Evolutionary conservation across 2,888 invertebrate species (phyloP), one percentile per base, ranked within the genome.

Genomic region (Ophonus ardosiacus): DNA sequence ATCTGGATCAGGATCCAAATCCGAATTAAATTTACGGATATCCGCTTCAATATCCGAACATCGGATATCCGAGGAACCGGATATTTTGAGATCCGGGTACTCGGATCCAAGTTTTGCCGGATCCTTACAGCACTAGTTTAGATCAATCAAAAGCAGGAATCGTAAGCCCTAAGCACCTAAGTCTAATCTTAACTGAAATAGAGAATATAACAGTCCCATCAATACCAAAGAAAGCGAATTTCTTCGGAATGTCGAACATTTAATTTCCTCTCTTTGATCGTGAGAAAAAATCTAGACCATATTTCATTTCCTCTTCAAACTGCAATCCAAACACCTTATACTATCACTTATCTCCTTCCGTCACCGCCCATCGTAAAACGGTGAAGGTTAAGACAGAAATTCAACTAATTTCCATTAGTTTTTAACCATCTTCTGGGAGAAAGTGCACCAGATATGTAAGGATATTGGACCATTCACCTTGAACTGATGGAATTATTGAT

Each of bases 391-490:
- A n/a, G 15, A 38, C 31, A 31, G 68, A 24, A 68, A 31, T 31
- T 31, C 15, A 38, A 15, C 13, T n/a, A 15, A 15, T 68, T 68
- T 51, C 43, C 1, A 51, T 51, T 3, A 31, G 43, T 51, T 51
- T 51, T 31, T 31, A 31, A 31, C 31, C 43, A 51, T 51, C 43
- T 31, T 43, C 3, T 43, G 1, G 38, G 68, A 68, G 68, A 68
- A 68, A 68, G 68, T 68, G 38, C 31, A 15, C 68, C 31, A 68
- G 68, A 31, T 68, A 68, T 68, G 38, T 68, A 31, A 68, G 68
- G n/a, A 38, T 68, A 31, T 68, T 6, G 68, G 68, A 68, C n/a
- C 68, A 68, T 15, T 68, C 31, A 68, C 21, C 31, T 68, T 68
- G 68, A 68, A 24, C 38, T 7, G 68, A 68, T 68, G 43, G 43